Base-by-base conservation (phyloP, 92 coral and sea anemone genomes). In the Porites cylindrica region DNA sequence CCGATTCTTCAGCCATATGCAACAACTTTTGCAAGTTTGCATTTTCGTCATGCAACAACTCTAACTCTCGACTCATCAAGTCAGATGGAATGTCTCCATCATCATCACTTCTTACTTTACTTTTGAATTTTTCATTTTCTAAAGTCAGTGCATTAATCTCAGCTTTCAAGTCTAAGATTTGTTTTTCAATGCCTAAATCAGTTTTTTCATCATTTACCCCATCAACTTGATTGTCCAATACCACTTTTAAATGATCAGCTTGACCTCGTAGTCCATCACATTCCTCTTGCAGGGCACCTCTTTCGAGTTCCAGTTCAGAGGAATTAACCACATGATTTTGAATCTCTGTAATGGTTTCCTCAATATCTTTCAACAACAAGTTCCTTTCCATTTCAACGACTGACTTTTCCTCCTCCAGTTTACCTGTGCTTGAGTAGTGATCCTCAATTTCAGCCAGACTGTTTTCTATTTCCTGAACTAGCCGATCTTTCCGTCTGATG, bases 401-500 rank as follows among this genome's bases (percentile, higher is more conserved):
- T 3, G 90, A 80, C 65, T 75, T 91, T 68, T 95, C 93, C 65
- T 95, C 96, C 76, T 95, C 96, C 29, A 93, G 85, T 62, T 76
- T 86, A 71, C 90, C 72, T 5, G 89, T 79, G 59, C 84, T 95
- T 53, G 88, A 86, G 80, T 82, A 75, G 24, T 93, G 90, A 80
- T 90, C 96, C 76, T 96, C 96, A 89, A 95, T 91, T 82, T 95
- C 94, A 10, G 95, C 90, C 23, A 96, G 83, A 79, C 96, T 91
- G 16, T 91, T 95, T 66, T 94, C 95, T 60, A 97, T 88, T 70
- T 97, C 99, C 63, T 84, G 92, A 59, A 97, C 91, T 66, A 97
- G 97, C 60, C 93, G 90, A 77, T 97, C 96, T 68, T 93, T 93
- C 62, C 95, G 76, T 10, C 79, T 80, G 19, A 90, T 84, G 66